phyloP scores from a whole-genome alignment of 1,140 invertebrate genomes.

The Meloidogyne exigua region DNA sequence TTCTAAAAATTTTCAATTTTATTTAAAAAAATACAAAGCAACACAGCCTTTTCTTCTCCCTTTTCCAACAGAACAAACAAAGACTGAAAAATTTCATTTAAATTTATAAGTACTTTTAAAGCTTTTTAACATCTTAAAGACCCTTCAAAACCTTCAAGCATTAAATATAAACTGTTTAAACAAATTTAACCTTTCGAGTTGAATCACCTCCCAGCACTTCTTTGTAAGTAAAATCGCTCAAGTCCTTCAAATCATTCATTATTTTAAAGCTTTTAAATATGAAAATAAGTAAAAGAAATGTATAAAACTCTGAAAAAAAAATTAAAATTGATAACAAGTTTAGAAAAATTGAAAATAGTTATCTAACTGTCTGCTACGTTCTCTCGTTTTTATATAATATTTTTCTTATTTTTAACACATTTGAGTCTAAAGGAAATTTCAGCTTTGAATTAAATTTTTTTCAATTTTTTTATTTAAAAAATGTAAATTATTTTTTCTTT shows the following conservation, averaged over 20 bases:
- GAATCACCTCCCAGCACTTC: slow-evolving; percentile 33
- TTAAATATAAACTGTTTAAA: slow-evolving; percentile 13
- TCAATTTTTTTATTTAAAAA: too few species aligned
- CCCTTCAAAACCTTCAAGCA: slow-evolving; percentile 1
- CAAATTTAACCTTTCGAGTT: slow-evolving; percentile 24
- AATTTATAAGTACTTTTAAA: not conserved
- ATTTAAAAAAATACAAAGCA: slow-evolving; percentile 31
- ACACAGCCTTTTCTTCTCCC: slow-evolving; percentile 32
- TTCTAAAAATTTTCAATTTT: not conserved
- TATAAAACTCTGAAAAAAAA: not conserved
- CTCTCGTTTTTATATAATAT: too few species aligned
- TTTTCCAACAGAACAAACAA: slow-evolving; percentile 44
- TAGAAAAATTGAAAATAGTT: not conserved
- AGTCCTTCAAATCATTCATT: slow-evolving; percentile 15
- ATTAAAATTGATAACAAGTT: too few species aligned
- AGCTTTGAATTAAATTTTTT: too few species aligned
- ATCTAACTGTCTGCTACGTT: not conserved
- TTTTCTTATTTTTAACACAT: too few species aligned
- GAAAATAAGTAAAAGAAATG: too few species aligned
- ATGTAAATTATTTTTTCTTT: too few species aligned
- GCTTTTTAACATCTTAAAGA: slow-evolving; percentile 2
- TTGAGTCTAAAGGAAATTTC: too few species aligned
- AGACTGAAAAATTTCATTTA: slow-evolving; percentile 25
- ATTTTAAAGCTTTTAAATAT: not conserved
- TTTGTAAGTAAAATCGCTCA: slow-evolving; percentile 34